Base-by-base conservation (phyloP, 2,797 vertebrate species). In the Spheniscus humboldti region DNA sequence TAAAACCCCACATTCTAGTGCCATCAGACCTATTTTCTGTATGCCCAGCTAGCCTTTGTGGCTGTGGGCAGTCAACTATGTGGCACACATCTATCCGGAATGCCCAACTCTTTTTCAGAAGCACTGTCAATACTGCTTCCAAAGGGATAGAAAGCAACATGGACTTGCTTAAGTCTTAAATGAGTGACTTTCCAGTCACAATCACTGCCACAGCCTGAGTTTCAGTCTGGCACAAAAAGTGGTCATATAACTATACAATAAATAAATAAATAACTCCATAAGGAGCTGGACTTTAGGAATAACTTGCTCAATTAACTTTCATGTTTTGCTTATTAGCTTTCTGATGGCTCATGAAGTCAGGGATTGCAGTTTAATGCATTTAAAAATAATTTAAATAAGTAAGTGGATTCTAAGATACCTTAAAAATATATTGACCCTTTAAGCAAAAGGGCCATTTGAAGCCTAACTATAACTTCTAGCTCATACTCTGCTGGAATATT, bases 361-460 rank as follows among this genome's bases (percentile, higher is more conserved):
- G 13, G 71, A 88, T 8, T 78, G 23, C 25, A 82, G 39, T 88
- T 88, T 57, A 91, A 71, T 35, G 11, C 11, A 47, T 79, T 91
- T 74, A 23, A 87, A 78, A 96, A 89, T 13, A 87, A 82, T 74
- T 85, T 79, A 71, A 87, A 81, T 72, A 55, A 72, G 48, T 72
- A 55, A 72, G 48, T 41, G 11, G 19, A 80, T 90, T 91, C 60
- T 78, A 57, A 68, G n/a, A 77, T 30, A 68, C n/a, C 45, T 80
- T 68, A 82, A 93, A 93, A 94, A 95, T 68, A 92, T 53, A 80
- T 30, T 91, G 67, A 79, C 28, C 45, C 62, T 92, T 87, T 71
- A 80, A 67, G 68, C 43, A 88, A 93, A 96, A 74, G 33, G 39
- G 52, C 37, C n/a, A 60, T 92, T 60, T 87, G 72, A 91, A 83